phyloP scores from a whole-genome alignment of 2,888 invertebrate genomes.

The Corythucha ciliata region DNA sequence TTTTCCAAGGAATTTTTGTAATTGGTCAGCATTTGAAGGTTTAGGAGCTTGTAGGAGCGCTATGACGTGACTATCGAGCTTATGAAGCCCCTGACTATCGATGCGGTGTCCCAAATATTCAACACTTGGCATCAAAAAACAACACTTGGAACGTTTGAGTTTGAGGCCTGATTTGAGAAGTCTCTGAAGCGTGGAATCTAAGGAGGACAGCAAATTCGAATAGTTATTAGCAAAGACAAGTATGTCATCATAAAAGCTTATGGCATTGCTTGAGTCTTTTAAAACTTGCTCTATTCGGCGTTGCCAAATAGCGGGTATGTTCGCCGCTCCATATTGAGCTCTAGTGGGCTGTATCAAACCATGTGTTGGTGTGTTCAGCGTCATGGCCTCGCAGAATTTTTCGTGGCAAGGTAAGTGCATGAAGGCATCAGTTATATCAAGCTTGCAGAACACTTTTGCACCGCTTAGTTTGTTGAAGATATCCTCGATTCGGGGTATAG shows the following conservation, averaged over 20 bases:
- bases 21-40: conserved; percentile 1
- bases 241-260: conserved; percentile 19
- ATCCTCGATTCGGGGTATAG: conserved; percentile 16
- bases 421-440: conserved; percentile 13
- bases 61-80: conserved; percentile 2
- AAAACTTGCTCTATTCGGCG: conserved; percentile 18
- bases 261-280: conserved; percentile 3
- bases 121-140: conserved; percentile 4
- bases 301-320: conserved; percentile 32
- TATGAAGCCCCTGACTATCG: conserved; percentile 1
- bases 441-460: conserved; percentile 15
- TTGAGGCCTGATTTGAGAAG: conserved; percentile 10
- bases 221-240: conserved; percentile 7
- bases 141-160: conserved; percentile 16
- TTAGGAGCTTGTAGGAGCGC: conserved; percentile 4
- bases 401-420: conserved; percentile 20
- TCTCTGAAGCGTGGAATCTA: conserved; percentile 16
- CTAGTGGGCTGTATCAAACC: conserved; percentile 22
- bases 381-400: conserved; percentile 24
- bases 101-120: conserved; percentile 19
- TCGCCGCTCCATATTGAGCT: conserved; percentile 25
- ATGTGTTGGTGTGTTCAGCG: conserved; percentile 29
- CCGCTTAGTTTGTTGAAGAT: conserved; percentile 16
- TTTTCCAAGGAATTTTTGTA: conserved; percentile 9
- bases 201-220: conserved; percentile 3